Evolutionary conservation across 2,113 vertebrate genomes (phyloP), one percentile per base, ranked within the genome.

Genomic region (Sarotherodon lohbergeri): DNA sequence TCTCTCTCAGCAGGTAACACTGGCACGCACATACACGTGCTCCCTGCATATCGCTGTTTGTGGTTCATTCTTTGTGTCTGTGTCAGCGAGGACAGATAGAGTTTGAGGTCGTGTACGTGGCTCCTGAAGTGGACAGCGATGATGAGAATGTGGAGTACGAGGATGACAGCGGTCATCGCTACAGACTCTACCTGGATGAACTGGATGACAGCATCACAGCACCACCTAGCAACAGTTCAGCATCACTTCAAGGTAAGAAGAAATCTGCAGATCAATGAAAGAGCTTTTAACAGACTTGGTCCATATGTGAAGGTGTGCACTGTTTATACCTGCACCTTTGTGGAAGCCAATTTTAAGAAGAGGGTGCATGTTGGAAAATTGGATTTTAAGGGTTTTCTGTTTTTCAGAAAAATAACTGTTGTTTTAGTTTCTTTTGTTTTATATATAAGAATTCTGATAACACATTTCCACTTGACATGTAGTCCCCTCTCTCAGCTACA

Each of bases 141-240:
- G 98, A 99, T 61, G 99, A 99, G 96, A 99, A 99, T 0, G 99
- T 99, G 54, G 99, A 99, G 93, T 99, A 99, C 24, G 99, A 99
- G 91, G 99, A 99, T 2, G 99, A 99, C 91, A 98, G 96, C 14
- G 99, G 99, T 14, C 98, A 99, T 89, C 98, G 98, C 46, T 99
- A 99, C 78, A 97, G 98, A 52, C 96, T 99, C 7, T 99, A 99
- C 92, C 97, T 99, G 85, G 98, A 99, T 81, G 98, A 99, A 82
- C 92, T 99, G 91, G 98, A 98, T 48, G 97, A 97, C 90, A 93
- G 96, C 81, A 89, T 90, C 36, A 88, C 90, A 2, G 88, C 91
- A 56, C 96, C 88, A 59, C 88, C 89, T 19, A 95, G 95, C 59
- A 97, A 96, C 93, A 96, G 97, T 85, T 90, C 96, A 0, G 90